phyloP scores from a whole-genome alignment of 2,113 vertebrate genomes.

The Corvus moneduloides region DNA sequence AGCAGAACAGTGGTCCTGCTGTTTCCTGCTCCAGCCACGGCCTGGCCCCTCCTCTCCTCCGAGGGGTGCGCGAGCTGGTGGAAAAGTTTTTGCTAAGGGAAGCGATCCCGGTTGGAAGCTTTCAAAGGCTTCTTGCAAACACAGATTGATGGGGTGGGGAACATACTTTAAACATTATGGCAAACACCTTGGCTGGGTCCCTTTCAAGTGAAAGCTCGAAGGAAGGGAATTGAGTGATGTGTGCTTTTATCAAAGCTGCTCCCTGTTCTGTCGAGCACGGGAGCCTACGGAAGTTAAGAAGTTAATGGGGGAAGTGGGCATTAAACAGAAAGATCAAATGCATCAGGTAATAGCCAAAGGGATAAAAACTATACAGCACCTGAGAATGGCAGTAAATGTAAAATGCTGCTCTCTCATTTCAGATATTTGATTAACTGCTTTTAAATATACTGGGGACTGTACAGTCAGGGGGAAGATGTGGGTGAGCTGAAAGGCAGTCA shows the following conservation, averaged over 20 bases:
- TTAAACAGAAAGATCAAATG: constrained; percentile 67
- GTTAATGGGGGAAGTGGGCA: constrained; percentile 52
- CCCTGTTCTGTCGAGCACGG: background rate
- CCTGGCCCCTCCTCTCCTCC: background rate
- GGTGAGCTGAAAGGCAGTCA: background rate
- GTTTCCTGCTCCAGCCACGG: background rate
- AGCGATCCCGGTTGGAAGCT: background rate
- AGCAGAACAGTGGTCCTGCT: background rate
- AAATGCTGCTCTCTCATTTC: constrained; percentile 53
- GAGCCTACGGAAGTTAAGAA: constrained; percentile 36
- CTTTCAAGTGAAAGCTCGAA: constrained; percentile 49
- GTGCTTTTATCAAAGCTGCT: constrained; percentile 21
- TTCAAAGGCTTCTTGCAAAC: constrained; percentile 26
- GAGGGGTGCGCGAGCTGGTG: background rate
- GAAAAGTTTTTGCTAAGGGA: background rate
- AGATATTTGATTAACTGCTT: constrained; percentile 46
- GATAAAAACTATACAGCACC: constrained; percentile 50
- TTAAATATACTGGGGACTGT: background rate
- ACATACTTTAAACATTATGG: background rate
- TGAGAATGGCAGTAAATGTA: constrained; percentile 51
- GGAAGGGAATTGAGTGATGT: constrained; percentile 35
- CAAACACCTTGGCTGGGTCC: constrained; percentile 11
- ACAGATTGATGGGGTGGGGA: constrained; percentile 17
- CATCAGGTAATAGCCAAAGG: constrained; percentile 46
- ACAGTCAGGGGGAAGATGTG: background rate